Evolutionary conservation across 2,888 invertebrate genomes (phyloP).

Genomic region (Hyposoter didymator): DNA sequence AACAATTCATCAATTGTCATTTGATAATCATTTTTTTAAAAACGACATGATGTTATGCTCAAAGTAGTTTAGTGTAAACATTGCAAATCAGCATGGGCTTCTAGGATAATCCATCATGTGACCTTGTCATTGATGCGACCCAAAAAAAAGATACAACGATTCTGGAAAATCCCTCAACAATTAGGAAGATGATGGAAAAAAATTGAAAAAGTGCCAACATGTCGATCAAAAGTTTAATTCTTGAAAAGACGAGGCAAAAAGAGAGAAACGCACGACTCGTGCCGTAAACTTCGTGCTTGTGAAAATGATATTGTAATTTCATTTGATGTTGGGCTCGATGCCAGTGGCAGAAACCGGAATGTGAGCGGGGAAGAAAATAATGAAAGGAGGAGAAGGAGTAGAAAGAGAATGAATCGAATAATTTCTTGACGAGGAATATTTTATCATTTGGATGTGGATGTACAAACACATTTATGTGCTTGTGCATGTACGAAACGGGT

Average conservation of each 20-base stretch:
- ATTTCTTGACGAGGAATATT: slow-evolving; percentile 36
- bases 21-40: neutral
- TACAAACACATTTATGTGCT: neutral
- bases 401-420: slow-evolving; percentile 44
- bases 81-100: neutral
- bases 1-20: too few species aligned
- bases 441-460: slow-evolving; percentile 12
- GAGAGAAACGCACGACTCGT: neutral
- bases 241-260: slow-evolving; percentile 3
- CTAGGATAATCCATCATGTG: neutral
- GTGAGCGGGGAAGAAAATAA: slow-evolving; percentile 42
- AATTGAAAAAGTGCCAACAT: slow-evolving; percentile 4
- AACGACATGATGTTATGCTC: neutral
- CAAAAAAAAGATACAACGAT: neutral
- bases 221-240: neutral
- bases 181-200: slow-evolving; percentile 26
- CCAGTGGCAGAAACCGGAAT: slow-evolving; percentile 51
- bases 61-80: neutral
- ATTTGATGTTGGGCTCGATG: slow-evolving; percentile 41
- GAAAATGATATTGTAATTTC: slow-evolving; percentile 60
- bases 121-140: neutral
- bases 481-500: slow-evolving; percentile 10
- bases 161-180: neutral
- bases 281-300: slow-evolving; percentile 41
- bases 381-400: neutral